Base-by-base conservation (phyloP, 2,113 vertebrate species). In the Leptobrachium ailaonicum region DNA sequence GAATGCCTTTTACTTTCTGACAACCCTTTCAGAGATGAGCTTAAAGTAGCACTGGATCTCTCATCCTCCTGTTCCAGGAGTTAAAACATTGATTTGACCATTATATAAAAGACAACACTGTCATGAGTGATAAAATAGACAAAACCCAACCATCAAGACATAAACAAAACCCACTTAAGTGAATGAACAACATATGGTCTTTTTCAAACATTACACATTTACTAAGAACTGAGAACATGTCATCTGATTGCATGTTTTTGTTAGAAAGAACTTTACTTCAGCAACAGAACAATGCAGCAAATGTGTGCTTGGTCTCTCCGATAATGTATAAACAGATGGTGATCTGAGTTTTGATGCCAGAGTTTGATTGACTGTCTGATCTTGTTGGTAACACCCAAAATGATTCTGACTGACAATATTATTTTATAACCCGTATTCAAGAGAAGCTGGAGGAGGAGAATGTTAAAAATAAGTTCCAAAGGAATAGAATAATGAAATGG, bases 401-500 rank as follows among this genome's bases (percentile, higher is more conserved):
- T 43, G 66, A 53, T 75, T 68, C 10, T 5, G 53, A 47, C 14
- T 75, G 79, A 81, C 79, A 81, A 74, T 41, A 32, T n/a, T 13
- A 69, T 42, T 20, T 66, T 2, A 64, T 60, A 41, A 32, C 20
- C 20, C 20, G 13, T 86, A 86, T 84, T 87, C 87, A 70, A 88
- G 87, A 83, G 76, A 86, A 76, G 43, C 42, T 3, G 11, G 60
- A 78, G 83, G 83, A 75, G 86, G 74, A 71, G 82, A 83, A 82
- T 1, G 3, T 77, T 82, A 78, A 72, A 85, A 82, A 74, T 87
- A 85, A 77, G 66, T 71, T 9, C 6, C 7, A 81, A 87, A 84
- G 86, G 45, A 76, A 82, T 83, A 85, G 86, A 89, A 89, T 90
- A 32, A 32, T 32, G 20, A 32, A 32, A 32, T 32, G 20, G 20